Percentiles rank a stretch among this genome's conserved stretches.
Conservation (phyloP, 2,888 invertebrate genomes). For the Meteorus colon region DNA sequence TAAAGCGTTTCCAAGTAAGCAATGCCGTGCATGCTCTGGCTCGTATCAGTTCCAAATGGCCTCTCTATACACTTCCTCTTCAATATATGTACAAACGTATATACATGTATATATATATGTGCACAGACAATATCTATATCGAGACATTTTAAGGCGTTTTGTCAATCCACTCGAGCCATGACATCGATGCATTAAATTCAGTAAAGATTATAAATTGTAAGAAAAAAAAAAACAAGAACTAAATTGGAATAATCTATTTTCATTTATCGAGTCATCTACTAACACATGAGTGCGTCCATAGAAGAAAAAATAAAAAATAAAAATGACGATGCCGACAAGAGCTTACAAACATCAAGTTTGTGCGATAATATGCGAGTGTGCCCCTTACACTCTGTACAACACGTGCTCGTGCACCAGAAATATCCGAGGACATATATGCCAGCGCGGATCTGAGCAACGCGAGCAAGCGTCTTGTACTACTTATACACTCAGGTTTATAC, state of each 20-base stretch:
- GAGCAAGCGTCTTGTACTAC: not conserved
- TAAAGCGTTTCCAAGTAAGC: conserved; percentile 67
- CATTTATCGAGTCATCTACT: not conserved
- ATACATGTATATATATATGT: not conserved
- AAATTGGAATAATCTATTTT: not conserved
- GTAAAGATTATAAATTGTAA: conserved; percentile 21
- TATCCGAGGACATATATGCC: conserved; percentile 54
- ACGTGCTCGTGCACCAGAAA: conserved; percentile 58
- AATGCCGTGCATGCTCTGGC: conserved; percentile 61
- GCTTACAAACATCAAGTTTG: conserved; percentile 56
- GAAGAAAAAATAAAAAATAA: not conserved
- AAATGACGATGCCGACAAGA: conserved; percentile 60
- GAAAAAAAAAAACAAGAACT: not conserved
- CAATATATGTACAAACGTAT: not conserved
- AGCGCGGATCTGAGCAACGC: conserved; percentile 16
- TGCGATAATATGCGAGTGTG: conserved; percentile 54
- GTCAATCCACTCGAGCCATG: conserved; percentile 57
- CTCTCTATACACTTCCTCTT: conserved; percentile 26
- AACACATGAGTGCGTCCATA: not conserved
- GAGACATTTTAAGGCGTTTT: conserved; percentile 53
- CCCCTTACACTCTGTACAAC: conserved; percentile 45
- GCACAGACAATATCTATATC: conserved; percentile 18
- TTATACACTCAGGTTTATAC: not conserved
- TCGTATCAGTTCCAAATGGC: conserved; percentile 60
- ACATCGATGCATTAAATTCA: conserved; percentile 33